Conservation (phyloP, 2,888 invertebrate genomes). For the Andrena hattorfiana region DNA sequence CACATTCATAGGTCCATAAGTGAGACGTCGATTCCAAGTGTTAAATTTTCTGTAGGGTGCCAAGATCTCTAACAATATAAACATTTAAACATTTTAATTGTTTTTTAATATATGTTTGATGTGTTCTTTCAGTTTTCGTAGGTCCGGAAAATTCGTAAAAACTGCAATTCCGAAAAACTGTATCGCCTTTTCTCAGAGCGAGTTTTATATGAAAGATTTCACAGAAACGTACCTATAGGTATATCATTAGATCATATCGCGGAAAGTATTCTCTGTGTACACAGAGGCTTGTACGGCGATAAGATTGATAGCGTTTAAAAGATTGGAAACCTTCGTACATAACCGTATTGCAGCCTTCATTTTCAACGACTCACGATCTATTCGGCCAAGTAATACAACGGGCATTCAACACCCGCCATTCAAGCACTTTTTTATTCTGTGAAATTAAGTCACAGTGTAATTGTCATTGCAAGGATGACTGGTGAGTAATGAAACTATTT, state of each 20-base stretch:
- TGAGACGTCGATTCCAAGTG: too few relatives aligned
- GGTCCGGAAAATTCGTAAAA: too few relatives aligned
- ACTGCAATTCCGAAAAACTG: too few relatives aligned
- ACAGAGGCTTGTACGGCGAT: background rate
- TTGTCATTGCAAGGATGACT: constrained; percentile 37
- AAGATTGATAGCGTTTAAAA: background rate
- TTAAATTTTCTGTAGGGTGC: too few relatives aligned
- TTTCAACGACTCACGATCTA: background rate
- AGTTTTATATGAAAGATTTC: too few relatives aligned
- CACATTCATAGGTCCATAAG: too few relatives aligned
- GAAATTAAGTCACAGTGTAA: background rate
- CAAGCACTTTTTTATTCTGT: background rate
- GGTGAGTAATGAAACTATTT: constrained; percentile 38
- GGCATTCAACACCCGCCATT: background rate
- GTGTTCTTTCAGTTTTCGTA: too few relatives aligned
- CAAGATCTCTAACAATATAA: too few relatives aligned
- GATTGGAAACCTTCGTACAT: background rate
- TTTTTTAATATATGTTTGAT: too few relatives aligned
- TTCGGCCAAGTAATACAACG: background rate
- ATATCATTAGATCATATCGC: background rate
- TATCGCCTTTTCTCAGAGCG: too few relatives aligned
- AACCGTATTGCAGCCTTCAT: background rate
- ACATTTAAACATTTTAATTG: too few relatives aligned
- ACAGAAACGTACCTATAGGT: too few relatives aligned
- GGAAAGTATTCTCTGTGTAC: background rate